Base-by-base conservation (phyloP, 2,797 vertebrate species). In the Lutjanus argentimaculatus region DNA sequence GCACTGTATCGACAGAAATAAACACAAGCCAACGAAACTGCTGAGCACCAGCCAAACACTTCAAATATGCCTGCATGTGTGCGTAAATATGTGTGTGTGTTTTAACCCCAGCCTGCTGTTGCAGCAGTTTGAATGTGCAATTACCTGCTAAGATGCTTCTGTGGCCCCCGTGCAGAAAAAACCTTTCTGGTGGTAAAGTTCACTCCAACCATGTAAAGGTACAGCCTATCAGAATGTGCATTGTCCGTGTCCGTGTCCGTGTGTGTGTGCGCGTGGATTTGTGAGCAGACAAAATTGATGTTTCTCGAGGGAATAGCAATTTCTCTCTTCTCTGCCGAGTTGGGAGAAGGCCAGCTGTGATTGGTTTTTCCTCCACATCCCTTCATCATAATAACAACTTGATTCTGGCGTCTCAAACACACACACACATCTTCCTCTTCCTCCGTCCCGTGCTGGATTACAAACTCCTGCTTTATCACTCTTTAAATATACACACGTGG, bases 311-410 rank as follows among this genome's bases (percentile, higher is more conserved):
- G 87, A 85, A 84, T 61, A 82, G 85, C 74, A 72, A 73, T 88
- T 76, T 75, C 87, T 90, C 82, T 85, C 49, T 19, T 49, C 72
- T 76, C 15, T 11, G 55, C 42, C 0, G 58, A 52, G 66, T 56
- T 90, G 82, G 85, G 65, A 73, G 78, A 67, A 72, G 71, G 77
- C 85, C 84, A 81, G 83, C 80, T 84, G 82, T 87, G 91, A 92
- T 90, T 90, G 91, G 69, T 90, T 91, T 92, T 86, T 85, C 74
- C 67, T 82, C 79, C 70, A 61, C 89, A 81, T 89, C 82, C 77
- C 82, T 90, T 86, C 75, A 88, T 91, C 90, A 91, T 76, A 68
- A 84, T 86, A 90, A 87, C 83, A 86, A 83, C 85, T 80, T 84
- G 64, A 90, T 84, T 80, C 67, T 73, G 66, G 59, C 8, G 0